These are phyloP conservation scores for Polypedilum pembai DNA, from an alignment of 1,140 invertebrate genomes.

Conservation along the genomic window DNA sequence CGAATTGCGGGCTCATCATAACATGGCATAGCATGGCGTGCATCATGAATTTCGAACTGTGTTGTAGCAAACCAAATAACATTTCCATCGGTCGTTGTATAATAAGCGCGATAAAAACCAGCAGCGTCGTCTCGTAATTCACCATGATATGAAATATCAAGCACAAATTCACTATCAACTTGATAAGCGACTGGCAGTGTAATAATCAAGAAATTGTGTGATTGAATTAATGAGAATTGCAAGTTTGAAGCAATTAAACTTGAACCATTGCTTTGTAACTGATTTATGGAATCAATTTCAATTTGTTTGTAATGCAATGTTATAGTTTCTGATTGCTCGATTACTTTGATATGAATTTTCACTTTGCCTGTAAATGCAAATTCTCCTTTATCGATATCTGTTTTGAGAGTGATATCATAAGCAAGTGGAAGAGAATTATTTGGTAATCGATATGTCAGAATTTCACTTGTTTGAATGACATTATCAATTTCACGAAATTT, in stretches of 20 bases:
- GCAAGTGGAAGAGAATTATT: not conserved
- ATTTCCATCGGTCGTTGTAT: not conserved
- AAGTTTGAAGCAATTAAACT: not conserved
- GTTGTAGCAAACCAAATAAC: not conserved
- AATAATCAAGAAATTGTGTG: not conserved
- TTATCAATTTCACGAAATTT: no score
- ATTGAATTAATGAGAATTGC: not conserved
- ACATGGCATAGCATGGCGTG: slow-evolving; percentile 39
- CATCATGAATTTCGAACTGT: not conserved
- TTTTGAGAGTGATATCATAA: not conserved
- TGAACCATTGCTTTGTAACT: not conserved
- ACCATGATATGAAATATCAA: not conserved
- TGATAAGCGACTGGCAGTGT: not conserved
- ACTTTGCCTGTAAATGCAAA: not conserved
- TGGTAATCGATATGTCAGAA: not conserved
- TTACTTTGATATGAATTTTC: not conserved
- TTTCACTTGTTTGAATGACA: not conserved
- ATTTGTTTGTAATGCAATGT: not conserved
- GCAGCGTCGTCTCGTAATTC: not conserved
- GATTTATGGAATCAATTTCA: not conserved
- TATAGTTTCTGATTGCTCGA: not conserved
- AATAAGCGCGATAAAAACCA: not conserved
- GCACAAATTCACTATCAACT: not conserved
- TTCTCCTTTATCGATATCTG: not conserved
- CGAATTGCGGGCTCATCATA: slow-evolving; percentile 83